Percentiles rank a stretch among this genome's conserved stretches.
Evolutionary conservation across 2,888 invertebrate genomes (phyloP).

Genomic region (Aplocera efformata): DNA sequence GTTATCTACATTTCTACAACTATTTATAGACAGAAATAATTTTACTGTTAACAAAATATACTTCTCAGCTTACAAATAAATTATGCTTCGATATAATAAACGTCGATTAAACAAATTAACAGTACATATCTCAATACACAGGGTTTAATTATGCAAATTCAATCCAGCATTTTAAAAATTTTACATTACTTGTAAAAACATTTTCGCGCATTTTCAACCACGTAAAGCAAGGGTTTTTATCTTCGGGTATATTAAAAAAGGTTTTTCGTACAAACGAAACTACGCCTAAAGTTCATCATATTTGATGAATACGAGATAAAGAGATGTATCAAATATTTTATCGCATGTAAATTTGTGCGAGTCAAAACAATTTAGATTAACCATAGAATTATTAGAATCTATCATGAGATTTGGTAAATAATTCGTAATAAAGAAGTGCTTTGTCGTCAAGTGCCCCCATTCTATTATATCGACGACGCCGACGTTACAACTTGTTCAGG

Average conservation of each 20-base stretch:
- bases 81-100: constrained; percentile 50
- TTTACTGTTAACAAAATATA: constrained; percentile 48
- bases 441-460: not conserved
- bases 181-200: constrained; percentile 9
- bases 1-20: constrained; percentile 77
- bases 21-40: constrained; percentile 43
- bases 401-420: constrained; percentile 13
- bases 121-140: constrained; percentile 40
- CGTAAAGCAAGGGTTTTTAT: constrained; percentile 25
- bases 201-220: constrained; percentile 19
- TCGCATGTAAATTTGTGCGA: constrained; percentile 30
- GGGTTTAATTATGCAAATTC: constrained; percentile 28
- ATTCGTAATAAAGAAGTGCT: constrained; percentile 20
- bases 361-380: constrained; percentile 16
- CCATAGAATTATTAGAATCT: constrained; percentile 4
- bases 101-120: constrained; percentile 46
- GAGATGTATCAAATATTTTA: constrained; percentile 26
- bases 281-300: constrained; percentile 24
- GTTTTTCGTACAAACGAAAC: constrained; percentile 25
- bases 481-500: constrained; percentile 73
- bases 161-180: constrained; percentile 17
- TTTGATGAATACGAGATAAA: constrained; percentile 24
- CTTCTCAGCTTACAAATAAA: constrained; percentile 59
- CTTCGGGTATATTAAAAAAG: constrained; percentile 20
- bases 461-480: constrained; percentile 1